Conservation (phyloP, 2,888 invertebrate species). For the Tipula vernalis region DNA sequence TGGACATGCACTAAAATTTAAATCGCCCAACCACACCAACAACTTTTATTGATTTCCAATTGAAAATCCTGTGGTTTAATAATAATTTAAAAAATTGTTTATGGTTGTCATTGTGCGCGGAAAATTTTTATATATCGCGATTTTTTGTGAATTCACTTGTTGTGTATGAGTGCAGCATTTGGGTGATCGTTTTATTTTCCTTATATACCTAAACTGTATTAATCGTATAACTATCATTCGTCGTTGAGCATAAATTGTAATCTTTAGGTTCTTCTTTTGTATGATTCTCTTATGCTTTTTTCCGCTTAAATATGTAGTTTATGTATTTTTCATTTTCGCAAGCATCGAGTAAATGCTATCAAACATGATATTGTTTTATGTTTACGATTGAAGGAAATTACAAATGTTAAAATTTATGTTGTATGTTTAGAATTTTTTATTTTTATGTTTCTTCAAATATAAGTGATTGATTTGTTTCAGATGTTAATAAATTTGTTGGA, state of each 20-base stretch:
- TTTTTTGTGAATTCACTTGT: background rate
- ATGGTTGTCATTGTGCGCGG: background rate
- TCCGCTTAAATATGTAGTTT: background rate
- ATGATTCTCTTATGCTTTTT: background rate
- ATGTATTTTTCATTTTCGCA: background rate
- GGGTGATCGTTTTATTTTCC: background rate
- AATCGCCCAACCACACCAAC: background rate
- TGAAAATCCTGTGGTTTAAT: background rate
- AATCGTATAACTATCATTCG: background rate
- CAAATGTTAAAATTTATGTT: background rate
- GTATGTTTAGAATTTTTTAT: background rate
- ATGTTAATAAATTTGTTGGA: background rate
- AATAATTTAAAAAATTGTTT: background rate
- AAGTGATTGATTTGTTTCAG: background rate
- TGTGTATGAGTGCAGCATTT: background rate
- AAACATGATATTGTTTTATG: background rate
- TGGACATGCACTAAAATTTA: background rate
- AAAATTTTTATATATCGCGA: background rate
- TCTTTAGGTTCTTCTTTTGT: background rate
- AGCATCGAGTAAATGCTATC: background rate
- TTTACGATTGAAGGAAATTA: background rate
- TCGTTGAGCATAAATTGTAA: background rate
- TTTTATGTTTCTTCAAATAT: background rate
- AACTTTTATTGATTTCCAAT: background rate
- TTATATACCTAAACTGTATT: background rate